phyloP scores from a whole-genome alignment of 2,113 vertebrate genomes.

The Microcebus murinus region DNA sequence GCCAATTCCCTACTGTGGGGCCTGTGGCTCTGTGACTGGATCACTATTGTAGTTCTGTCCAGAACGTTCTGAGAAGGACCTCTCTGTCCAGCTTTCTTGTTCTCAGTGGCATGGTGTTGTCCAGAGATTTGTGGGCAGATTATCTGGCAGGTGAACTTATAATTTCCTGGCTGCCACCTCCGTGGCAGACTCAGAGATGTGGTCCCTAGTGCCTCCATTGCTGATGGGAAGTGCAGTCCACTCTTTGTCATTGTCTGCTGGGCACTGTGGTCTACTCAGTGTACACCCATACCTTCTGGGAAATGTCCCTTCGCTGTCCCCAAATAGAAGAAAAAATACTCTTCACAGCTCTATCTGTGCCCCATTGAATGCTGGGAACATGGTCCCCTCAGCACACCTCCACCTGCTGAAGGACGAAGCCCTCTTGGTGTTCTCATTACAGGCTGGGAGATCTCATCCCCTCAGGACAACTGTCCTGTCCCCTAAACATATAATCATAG shows the following conservation, averaged over 20 bases:
- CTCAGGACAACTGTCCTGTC: neutral
- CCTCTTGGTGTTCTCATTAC: neutral
- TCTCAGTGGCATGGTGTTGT: neutral
- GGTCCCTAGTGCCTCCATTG: neutral
- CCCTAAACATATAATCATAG: neutral
- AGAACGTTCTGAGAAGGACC: constrained; percentile 37
- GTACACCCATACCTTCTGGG: neutral
- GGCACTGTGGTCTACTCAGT: neutral
- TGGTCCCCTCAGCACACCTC: neutral
- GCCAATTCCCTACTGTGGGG: neutral
- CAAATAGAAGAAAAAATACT: neutral
- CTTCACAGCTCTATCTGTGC: neutral
- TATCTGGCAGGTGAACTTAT: neutral
- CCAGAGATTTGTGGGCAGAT: constrained; percentile 29
- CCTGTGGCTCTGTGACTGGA: neutral
- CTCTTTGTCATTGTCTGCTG: neutral
- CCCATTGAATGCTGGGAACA: neutral
- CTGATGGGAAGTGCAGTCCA: neutral
- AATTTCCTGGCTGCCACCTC: neutral
- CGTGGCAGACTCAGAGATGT: neutral
- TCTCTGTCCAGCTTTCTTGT: constrained; percentile 42
- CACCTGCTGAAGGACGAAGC: neutral
- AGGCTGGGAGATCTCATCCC: neutral
- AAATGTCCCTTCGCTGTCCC: neutral
- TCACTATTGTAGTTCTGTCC: neutral